A percentile compares a stretch with the other conserved stretches of the same genome.
These are phyloP conservation scores for Drosophila siamana DNA, from an alignment of 2,888 invertebrate genomes.

Conservation along the genomic window DNA sequence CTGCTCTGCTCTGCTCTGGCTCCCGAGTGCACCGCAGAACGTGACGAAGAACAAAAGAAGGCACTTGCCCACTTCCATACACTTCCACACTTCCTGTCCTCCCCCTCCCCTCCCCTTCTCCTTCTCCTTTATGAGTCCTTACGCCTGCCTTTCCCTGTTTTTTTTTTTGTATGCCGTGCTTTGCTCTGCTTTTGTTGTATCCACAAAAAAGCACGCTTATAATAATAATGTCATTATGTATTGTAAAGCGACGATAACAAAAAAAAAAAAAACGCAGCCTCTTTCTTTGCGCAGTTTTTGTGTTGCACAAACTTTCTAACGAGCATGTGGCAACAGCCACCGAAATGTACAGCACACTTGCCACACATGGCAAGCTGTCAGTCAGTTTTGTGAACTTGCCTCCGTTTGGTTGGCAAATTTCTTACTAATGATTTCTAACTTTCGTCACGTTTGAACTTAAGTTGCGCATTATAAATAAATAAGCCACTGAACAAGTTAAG, in stretches of 20 bases:
- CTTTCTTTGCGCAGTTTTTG: constrained; percentile 31
- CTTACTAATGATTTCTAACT: not conserved
- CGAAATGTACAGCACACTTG: constrained; percentile 30
- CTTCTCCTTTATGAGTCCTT: constrained; percentile 23
- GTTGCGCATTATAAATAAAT: constrained; percentile 3
- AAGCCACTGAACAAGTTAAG: not conserved
- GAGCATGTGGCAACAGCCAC: constrained; percentile 48
- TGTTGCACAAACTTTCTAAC: constrained; percentile 75
- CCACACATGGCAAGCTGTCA: constrained; percentile 7
- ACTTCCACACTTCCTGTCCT: constrained; percentile 59
- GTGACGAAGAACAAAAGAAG: constrained; percentile 85
- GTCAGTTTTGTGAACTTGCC: constrained; percentile 8
- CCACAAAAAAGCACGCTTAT: constrained; percentile 81
- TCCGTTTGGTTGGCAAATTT: constrained; percentile 7
- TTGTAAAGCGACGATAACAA: constrained; percentile 28
- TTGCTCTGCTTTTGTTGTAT: constrained; percentile 61
- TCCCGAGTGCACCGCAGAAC: constrained; percentile 80
- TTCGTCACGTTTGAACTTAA: not conserved
- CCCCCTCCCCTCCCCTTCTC: not conserved
- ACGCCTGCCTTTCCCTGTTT: not conserved
- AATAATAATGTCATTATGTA: constrained; percentile 76
- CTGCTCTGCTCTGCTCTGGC: constrained; percentile 23
- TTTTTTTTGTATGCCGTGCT: no score
- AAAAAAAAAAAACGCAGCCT: constrained; percentile 43
- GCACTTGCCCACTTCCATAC: constrained; percentile 81